Percentiles rank a stretch among this genome's conserved stretches.
phyloP scores from a whole-genome alignment of 2,888 invertebrate genomes.

The Drosophila emarginata region DNA sequence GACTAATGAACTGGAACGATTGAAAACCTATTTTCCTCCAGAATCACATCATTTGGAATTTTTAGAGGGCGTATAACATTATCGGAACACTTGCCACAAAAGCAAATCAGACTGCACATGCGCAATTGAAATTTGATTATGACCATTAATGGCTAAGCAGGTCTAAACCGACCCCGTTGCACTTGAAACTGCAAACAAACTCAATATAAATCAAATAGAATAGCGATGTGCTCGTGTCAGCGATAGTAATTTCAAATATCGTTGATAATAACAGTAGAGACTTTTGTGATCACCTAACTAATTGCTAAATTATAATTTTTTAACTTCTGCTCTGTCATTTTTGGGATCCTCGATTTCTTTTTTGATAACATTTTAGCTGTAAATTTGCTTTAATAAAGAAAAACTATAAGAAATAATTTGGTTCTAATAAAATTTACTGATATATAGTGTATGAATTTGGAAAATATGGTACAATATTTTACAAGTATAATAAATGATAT shows the following conservation, averaged over 20 bases:
- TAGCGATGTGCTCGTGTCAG: slow-evolving; percentile 1
- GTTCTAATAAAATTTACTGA: too few species aligned
- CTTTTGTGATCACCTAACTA: too few species aligned
- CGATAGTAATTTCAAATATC: background rate
- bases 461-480: too few species aligned
- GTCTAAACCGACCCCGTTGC: slow-evolving; percentile 3
- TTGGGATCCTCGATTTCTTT: too few species aligned
- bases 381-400: too few species aligned
- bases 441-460: too few species aligned
- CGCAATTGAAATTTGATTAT: slow-evolving; percentile 7
- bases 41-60: background rate
- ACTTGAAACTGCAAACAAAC: background rate
- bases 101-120: background rate
- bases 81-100: slow-evolving; percentile 3
- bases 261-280: background rate
- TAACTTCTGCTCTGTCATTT: too few species aligned
- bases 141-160: slow-evolving; percentile 15
- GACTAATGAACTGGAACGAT: slow-evolving; percentile 14
- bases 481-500: too few species aligned
- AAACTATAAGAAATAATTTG: too few species aligned
- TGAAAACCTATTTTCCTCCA: background rate
- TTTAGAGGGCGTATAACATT: background rate
- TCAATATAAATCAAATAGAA: background rate
- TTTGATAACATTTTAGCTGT: too few species aligned
- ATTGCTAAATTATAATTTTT: too few species aligned